phyloP scores from a whole-genome alignment of 64 coral and sea anemone genomes.

The Porites australiensis region DNA sequence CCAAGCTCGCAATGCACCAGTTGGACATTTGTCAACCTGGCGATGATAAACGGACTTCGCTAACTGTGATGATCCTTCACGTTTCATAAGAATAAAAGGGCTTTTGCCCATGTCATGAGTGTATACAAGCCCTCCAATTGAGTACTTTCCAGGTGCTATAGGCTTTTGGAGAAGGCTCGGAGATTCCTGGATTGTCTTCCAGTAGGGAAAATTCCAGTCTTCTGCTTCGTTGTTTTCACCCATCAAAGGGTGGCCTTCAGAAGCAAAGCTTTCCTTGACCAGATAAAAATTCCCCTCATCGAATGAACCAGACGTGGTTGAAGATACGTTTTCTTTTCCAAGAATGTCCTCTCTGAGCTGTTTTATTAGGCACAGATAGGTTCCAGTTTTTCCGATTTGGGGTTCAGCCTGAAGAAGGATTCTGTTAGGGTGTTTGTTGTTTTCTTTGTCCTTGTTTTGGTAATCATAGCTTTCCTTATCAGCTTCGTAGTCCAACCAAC shows the following conservation, averaged over 20 bases:
- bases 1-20: conserved; percentile 25
- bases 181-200: conserved; percentile 58
- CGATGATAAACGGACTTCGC: neutral
- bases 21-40: neutral
- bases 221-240: neutral
- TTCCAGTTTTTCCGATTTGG: conserved; percentile 67
- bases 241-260: neutral
- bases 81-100: conserved; percentile 2
- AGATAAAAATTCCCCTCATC: neutral
- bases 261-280: neutral
- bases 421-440: conserved; percentile 23
- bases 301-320: neutral
- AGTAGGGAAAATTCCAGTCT: conserved; percentile 52
- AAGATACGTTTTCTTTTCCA: neutral
- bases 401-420: conserved; percentile 66
- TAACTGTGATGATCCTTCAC: neutral
- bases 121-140: conserved; percentile 29
- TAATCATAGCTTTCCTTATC: conserved; percentile 45
- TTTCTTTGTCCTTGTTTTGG: conserved; percentile 15
- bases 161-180: conserved; percentile 46
- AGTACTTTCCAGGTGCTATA: conserved; percentile 26
- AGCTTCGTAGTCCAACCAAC: conserved; percentile 49
- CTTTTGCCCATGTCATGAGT: conserved; percentile 12
- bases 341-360: conserved; percentile 48
- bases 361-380: conserved; percentile 62